These are phyloP conservation scores for Acrobasis repandana DNA, from an alignment of 2,888 invertebrate genomes.

Conservation along the genomic window DNA sequence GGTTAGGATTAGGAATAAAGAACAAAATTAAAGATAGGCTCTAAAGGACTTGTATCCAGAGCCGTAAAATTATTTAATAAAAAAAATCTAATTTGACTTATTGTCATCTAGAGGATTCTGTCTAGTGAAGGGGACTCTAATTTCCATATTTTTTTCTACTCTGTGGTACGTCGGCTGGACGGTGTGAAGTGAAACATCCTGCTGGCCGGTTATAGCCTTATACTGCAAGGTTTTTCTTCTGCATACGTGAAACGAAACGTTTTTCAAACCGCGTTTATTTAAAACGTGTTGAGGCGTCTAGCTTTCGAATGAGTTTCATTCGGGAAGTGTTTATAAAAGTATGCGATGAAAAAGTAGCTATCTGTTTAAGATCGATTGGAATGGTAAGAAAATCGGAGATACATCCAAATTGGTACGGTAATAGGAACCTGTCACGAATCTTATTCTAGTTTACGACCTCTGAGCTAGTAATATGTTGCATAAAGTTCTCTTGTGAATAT, in stretches of 20 bases:
- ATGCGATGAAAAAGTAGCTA: neutral
- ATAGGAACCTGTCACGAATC: neutral
- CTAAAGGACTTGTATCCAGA: too few species aligned
- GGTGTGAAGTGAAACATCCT: constrained; percentile 16
- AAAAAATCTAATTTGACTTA: too few species aligned
- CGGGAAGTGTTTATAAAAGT: neutral
- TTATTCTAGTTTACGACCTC: too few species aligned
- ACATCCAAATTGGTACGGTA: neutral
- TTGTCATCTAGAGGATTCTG: too few species aligned
- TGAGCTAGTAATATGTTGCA: too few species aligned
- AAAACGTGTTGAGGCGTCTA: constrained; percentile 3
- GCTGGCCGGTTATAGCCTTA: constrained; percentile 8
- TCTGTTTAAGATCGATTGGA: neutral
- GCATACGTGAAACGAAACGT: constrained; percentile 11
- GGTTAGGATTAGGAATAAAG: too few species aligned
- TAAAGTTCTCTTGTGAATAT: too few species aligned
- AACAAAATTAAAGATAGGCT: too few species aligned
- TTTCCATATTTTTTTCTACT: neutral
- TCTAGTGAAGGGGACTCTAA: too few species aligned
- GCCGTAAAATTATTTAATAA: too few species aligned
- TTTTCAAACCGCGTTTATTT: neutral
- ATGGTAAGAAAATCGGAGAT: neutral
- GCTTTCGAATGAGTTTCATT: constrained; percentile 10
- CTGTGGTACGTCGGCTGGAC: neutral
- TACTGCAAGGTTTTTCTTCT: neutral